Conservation (phyloP, 2,113 vertebrate genomes). For the Manacus vitellinus region DNA sequence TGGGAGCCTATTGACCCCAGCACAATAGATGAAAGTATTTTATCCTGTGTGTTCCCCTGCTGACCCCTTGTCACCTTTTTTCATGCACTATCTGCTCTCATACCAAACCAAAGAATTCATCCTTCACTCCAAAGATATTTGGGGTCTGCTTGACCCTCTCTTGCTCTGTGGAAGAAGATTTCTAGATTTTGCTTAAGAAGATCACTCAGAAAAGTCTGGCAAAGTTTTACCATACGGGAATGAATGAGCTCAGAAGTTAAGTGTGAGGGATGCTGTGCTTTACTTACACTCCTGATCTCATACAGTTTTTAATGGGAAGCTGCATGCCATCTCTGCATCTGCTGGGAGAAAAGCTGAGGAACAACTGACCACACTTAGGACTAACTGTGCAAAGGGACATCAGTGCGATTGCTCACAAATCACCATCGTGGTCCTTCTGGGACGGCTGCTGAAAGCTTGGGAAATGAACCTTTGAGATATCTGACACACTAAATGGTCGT, state of each 20-base stretch:
- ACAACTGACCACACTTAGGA: background rate
- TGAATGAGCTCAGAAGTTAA: background rate
- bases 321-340: background rate
- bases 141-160: conserved; percentile 71
- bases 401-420: background rate
- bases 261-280: background rate
- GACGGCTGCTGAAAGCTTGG: background rate
- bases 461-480: background rate
- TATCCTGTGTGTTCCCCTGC: conserved; percentile 70
- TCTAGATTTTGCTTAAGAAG: background rate
- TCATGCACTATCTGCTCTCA: conserved; percentile 76
- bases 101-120: conserved; percentile 77
- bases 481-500: fast-evolving
- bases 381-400: background rate
- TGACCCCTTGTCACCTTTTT: conserved; percentile 70
- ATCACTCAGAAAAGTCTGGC: background rate
- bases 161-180: background rate
- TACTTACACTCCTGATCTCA: background rate
- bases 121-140: conserved; percentile 77
- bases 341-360: background rate
- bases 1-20: conserved; percentile 85
- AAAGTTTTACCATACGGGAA: background rate
- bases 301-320: background rate
- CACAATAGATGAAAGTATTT: conserved; percentile 91
- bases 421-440: background rate